These are phyloP conservation scores for Hyaena hyaena DNA, from an alignment of 2,113 vertebrate species.

Conservation along the genomic window DNA sequence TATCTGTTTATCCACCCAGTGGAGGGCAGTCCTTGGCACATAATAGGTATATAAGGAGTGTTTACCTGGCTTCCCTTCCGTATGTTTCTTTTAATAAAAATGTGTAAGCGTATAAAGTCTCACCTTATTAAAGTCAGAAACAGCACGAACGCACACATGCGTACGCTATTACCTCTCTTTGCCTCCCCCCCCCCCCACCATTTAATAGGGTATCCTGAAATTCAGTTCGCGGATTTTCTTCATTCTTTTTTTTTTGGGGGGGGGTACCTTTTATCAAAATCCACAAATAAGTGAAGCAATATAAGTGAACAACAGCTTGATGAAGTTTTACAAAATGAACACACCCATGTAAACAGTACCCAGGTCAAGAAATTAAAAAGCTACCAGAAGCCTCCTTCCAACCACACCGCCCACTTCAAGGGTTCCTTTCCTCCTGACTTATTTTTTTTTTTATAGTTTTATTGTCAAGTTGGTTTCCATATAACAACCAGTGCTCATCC, in stretches of 20 bases:
- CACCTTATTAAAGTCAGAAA: neutral
- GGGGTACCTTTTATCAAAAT: neutral
- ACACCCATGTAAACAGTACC: neutral
- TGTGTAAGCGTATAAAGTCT: neutral
- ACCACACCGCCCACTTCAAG: no score
- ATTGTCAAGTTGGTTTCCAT: no score
- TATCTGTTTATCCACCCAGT: neutral
- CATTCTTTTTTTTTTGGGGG: neutral
- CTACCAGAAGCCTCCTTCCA: neutral
- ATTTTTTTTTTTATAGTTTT: no score
- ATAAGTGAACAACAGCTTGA: neutral
- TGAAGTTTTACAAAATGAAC: neutral
- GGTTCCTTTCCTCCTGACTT: neutral
- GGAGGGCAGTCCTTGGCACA: neutral
- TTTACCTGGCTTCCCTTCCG: neutral
- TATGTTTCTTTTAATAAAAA: neutral
- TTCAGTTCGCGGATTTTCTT: neutral
- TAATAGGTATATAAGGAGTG: neutral
- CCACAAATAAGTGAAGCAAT: neutral
- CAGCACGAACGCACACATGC: neutral
- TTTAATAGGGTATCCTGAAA: neutral
- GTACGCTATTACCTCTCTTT: neutral
- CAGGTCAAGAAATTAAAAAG: neutral
- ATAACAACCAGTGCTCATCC: no score
- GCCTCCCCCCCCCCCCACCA: no score